Evolutionary conservation across 35 echinoderm and acorn worm genomes (phyloP).

Genomic region (Amphiura filiformis): DNA sequence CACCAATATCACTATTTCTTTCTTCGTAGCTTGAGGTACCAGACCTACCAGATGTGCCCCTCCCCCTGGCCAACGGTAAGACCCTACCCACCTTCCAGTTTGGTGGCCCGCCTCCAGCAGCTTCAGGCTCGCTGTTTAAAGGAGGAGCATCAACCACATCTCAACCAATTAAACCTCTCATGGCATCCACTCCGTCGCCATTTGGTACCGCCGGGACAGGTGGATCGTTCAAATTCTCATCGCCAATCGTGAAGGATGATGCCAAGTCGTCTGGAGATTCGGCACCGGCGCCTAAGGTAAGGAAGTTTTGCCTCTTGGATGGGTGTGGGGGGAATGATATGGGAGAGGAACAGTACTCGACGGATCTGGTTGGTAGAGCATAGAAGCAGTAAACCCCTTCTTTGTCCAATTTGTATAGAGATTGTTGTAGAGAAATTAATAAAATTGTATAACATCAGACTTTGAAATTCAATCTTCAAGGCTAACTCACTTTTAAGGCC

Average conservation of each 20-base stretch:
- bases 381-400: no score
- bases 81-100: constrained; percentile 75
- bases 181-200: background rate
- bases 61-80: constrained; percentile 44
- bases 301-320: no score
- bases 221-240: constrained; percentile 44
- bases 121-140: background rate
- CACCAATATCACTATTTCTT: no score
- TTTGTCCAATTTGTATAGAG: no score
- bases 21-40: constrained; percentile 76
- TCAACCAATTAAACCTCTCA: background rate
- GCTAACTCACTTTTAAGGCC: no score
- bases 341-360: no score
- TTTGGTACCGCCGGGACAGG: background rate
- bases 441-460: no score
- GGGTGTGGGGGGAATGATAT: no score
- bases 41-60: constrained; percentile 65
- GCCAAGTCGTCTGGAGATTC: background rate
- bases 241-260: constrained; percentile 41
- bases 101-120: constrained; percentile 24
- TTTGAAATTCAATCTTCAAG: no score
- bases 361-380: no score
- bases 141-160: background rate
- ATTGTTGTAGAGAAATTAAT: no score
- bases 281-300: no score